Evolutionary conservation across 1,140 invertebrate species (phyloP).

Genomic region (Diachasmimorpha longicaudata): DNA sequence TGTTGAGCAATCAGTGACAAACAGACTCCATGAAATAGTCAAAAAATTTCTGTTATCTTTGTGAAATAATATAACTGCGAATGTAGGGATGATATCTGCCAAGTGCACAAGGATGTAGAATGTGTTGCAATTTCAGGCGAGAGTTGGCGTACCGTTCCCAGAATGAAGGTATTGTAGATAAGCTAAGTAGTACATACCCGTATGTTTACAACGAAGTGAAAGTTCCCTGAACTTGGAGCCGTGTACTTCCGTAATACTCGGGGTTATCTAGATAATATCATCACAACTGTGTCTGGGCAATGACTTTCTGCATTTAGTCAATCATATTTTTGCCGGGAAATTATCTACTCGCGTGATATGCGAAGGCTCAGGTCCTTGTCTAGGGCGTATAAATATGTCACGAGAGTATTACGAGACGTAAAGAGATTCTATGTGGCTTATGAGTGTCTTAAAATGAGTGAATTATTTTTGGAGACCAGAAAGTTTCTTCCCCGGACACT

Average conservation of each 20-base stretch:
- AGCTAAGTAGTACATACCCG: constrained; percentile 8
- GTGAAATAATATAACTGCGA: neutral
- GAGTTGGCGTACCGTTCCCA: neutral
- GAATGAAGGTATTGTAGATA: constrained; percentile 3
- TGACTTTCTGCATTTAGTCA: neutral
- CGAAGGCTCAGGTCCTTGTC: too few relatives aligned
- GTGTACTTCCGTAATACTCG: neutral
- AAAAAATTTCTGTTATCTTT: neutral
- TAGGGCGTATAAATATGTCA: too few relatives aligned
- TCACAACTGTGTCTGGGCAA: neutral
- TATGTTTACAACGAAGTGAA: constrained; percentile 4
- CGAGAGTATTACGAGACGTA: too few relatives aligned
- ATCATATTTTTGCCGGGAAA: neutral
- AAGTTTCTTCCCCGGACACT: too few relatives aligned
- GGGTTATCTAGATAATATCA: neutral
- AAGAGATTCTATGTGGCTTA: too few relatives aligned
- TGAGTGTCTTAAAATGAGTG: too few relatives aligned
- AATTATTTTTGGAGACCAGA: too few relatives aligned
- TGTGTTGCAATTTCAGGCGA: neutral
- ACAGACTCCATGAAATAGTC: too few relatives aligned
- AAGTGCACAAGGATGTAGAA: neutral
- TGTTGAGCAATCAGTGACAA: too few relatives aligned
- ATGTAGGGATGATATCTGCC: neutral
- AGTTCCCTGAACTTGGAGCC: neutral
- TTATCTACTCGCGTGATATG: too few relatives aligned